phyloP scores from a whole-genome alignment of 2,113 vertebrate genomes.

The Bos javanicus region DNA sequence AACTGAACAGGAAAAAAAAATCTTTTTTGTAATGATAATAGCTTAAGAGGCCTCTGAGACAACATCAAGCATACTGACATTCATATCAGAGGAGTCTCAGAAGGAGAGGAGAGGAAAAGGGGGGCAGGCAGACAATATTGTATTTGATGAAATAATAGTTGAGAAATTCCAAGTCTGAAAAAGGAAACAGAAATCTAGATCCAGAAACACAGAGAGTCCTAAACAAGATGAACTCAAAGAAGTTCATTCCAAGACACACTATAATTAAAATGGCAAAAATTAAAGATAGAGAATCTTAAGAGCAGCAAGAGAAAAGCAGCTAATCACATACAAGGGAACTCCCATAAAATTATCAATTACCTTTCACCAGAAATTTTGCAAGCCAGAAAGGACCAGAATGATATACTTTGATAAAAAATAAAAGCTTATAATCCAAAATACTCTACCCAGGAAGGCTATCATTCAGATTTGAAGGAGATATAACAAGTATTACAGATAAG shows the following conservation, averaged over 20 bases:
- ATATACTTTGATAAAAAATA: neutral
- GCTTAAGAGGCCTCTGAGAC: neutral
- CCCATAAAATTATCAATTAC: neutral
- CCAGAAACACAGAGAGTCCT: neutral
- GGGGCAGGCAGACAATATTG: neutral
- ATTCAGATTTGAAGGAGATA: neutral
- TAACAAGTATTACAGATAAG: neutral
- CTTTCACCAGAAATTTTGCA: neutral
- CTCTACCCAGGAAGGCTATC: neutral
- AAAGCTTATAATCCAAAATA: neutral
- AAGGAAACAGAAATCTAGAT: neutral
- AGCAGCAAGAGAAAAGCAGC: neutral
- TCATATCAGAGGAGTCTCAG: neutral
- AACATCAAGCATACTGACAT: neutral
- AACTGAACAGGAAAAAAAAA: neutral
- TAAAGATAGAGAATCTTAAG: neutral
- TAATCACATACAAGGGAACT: neutral
- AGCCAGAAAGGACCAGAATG: neutral
- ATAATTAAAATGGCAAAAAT: neutral
- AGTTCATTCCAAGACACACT: neutral
- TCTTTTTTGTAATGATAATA: neutral
- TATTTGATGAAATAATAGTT: neutral
- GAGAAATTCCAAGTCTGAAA: neutral
- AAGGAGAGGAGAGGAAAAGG: neutral
- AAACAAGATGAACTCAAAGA: neutral